Evolutionary conservation across 2,797 vertebrate genomes (phyloP).

Genomic region (Gila robusta): DNA sequence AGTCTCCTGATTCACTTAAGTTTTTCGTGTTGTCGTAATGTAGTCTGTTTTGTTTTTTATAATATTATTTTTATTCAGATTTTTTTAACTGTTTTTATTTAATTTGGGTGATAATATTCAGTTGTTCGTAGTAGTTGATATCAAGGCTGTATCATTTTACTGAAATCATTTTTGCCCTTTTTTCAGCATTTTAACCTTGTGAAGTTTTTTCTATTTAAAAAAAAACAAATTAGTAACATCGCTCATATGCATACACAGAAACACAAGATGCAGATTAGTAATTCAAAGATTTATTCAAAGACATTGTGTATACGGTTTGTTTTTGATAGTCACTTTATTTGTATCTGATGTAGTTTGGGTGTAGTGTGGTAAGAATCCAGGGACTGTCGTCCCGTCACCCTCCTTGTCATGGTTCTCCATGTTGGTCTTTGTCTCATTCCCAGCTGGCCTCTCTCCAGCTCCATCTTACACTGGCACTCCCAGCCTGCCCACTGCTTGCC

Average conservation of each 20-base stretch:
- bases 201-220: not conserved
- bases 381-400: constrained; percentile 56
- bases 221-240: not conserved
- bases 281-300: constrained; percentile 17
- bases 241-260: not conserved
- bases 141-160: not conserved
- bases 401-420: constrained; percentile 62
- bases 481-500: constrained; percentile 36
- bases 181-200: not conserved
- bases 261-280: constrained; percentile 19
- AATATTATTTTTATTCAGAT: not conserved
- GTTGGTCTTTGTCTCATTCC: constrained; percentile 71
- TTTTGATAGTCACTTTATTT: constrained; percentile 24
- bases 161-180: not conserved
- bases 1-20: not conserved
- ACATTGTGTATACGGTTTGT: constrained; percentile 11
- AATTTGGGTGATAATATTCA: not conserved
- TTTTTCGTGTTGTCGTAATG: not conserved
- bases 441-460: constrained; percentile 72
- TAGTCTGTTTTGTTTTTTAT: not conserved
- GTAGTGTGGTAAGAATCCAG: constrained; percentile 47
- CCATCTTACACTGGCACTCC: constrained; percentile 62
- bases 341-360: constrained; percentile 12
- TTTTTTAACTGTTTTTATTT: not conserved
- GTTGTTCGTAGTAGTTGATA: not conserved